Base-by-base conservation (phyloP, 2,888 invertebrate species). In the Chaetoderma sp. region DNA sequence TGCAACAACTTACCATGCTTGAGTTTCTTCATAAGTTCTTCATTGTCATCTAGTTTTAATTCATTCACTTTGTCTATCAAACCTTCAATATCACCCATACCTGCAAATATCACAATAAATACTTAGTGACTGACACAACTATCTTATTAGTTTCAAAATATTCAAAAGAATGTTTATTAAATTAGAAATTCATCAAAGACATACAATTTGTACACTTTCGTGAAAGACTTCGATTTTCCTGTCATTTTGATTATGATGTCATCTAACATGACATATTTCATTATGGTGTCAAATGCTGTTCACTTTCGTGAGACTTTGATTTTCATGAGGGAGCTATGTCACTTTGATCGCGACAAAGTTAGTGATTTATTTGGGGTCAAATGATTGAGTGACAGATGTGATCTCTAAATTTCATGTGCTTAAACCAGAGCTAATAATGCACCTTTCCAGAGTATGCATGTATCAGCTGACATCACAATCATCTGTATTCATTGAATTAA, bases 21-120 rank as follows among this genome's bases (percentile, higher is more conserved):
- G 54, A 99, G 92, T 89, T 98, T 98, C 86, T 98, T 97, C 77
- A 99, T 90, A 61, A 99, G 89, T 86, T 98, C 98, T 88, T 99
- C 98, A 87, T 99, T 99, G 81, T 99, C 98, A 86, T 99, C 98
- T 69, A 99, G 79, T 68, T 89, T 89, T 54, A 90, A 80, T 76
- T 90, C 89, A 76, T 88, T 89, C 45, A 89, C 99, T 91, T 98
- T 98, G 84, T 99, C 98, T 75, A 99, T 93, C 18, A 99, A 90
- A 6, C 98, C 98, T 86, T 98, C 98, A 77, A 99, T 98, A 85
- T 99, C 99, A 70, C 99, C 99, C 89, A 90, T 89, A 67, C 89
- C 89, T 87, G 66, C 4, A 71, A 68, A n/a, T 25, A 52, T 44
- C 33, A 55, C 10, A 36, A 36, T 36, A 36, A 36, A 13, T 36